These are phyloP conservation scores for Pomatorhinus ruficollis DNA, from an alignment of 2,113 vertebrate species.

Conservation along the genomic window DNA sequence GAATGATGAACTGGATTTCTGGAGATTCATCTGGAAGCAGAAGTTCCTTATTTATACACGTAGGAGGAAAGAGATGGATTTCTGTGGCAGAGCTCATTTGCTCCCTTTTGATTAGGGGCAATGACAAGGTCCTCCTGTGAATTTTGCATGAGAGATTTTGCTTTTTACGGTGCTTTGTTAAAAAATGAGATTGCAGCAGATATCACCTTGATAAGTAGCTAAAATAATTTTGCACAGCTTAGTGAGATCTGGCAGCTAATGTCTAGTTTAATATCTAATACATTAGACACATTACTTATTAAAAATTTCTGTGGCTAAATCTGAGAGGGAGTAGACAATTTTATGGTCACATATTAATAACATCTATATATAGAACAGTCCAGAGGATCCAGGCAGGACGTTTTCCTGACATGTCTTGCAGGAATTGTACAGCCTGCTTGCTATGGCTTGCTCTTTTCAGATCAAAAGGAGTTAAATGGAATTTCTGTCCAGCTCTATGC, in stretches of 20 bases:
- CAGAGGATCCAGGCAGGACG: background rate
- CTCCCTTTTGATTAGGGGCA: background rate
- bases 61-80: background rate
- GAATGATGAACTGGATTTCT: background rate
- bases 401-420: background rate
- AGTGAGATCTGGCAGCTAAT: background rate
- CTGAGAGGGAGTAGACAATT: background rate
- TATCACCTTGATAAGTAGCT: slow-evolving; percentile 12
- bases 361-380: background rate
- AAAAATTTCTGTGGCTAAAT: background rate
- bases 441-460: background rate
- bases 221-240: background rate
- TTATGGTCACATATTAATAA: background rate
- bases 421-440: background rate
- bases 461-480: background rate
- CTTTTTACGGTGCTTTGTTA: background rate
- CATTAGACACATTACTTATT: background rate
- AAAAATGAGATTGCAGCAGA: background rate
- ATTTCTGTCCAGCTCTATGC: background rate
- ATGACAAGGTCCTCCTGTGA: background rate
- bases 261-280: background rate
- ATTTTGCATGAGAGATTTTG: background rate
- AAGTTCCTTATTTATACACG: background rate
- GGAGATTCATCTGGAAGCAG: background rate
- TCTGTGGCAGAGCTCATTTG: background rate